Evolutionary conservation across 2,113 vertebrate genomes (phyloP).

Genomic region (Glaucomys volans): DNA sequence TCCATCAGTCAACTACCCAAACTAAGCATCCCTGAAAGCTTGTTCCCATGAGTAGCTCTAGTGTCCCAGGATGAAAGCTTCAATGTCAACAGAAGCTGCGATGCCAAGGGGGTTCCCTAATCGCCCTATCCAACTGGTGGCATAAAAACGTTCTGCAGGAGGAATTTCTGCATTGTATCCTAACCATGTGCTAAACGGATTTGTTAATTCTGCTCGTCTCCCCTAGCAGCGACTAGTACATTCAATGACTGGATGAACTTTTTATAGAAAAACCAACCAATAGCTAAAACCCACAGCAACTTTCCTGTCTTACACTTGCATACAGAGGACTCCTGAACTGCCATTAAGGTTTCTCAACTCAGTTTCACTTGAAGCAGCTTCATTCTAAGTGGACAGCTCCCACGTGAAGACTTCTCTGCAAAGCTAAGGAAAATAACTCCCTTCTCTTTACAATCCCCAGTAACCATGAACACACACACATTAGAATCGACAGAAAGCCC

Average conservation of each 20-base stretch:
- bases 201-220: not conserved
- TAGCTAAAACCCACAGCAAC: not conserved
- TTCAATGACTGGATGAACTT: not conserved
- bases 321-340: not conserved
- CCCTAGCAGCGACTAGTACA: not conserved
- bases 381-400: conserved; percentile 35
- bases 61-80: not conserved
- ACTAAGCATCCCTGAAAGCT: not conserved
- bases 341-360: not conserved
- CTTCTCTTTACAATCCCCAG: not conserved
- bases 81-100: fast-evolving
- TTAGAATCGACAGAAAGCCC: not conserved
- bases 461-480: not conserved
- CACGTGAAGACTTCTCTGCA: not conserved
- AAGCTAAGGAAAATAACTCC: not conserved
- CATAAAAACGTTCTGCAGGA: not conserved
- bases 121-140: not conserved
- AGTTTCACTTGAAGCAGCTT: not conserved
- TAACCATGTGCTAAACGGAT: not conserved
- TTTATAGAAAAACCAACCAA: not conserved
- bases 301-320: too few relatives aligned
- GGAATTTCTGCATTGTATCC: not conserved
- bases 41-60: not conserved
- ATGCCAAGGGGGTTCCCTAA: not conserved
- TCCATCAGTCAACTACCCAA: not conserved